Conservation (phyloP, 2,113 vertebrate species). For the Nettapus auritus region DNA sequence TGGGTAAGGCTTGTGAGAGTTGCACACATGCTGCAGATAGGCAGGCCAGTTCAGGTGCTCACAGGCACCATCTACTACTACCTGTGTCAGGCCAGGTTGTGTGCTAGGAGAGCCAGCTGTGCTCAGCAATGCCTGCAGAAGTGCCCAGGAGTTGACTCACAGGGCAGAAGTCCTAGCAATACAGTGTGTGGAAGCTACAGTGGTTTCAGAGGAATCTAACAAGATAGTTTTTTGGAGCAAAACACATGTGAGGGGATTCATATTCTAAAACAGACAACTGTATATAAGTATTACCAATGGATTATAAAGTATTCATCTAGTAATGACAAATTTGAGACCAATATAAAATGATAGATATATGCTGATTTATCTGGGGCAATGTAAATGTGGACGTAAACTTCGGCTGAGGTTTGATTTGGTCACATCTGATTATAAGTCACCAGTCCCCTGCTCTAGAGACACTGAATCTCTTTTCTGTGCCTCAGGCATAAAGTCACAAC, state of each 20-base stretch:
- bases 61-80: accelerated
- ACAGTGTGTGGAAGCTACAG: accelerated
- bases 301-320: background rate
- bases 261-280: background rate
- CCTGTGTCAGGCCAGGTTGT: accelerated
- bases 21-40: accelerated
- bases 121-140: accelerated
- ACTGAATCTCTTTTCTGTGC: background rate
- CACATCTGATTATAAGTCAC: background rate
- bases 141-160: accelerated
- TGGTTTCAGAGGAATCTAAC: background rate
- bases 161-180: background rate
- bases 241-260: accelerated
- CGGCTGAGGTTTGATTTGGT: constrained; percentile 9
- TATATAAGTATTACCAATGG: background rate
- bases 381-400: background rate
- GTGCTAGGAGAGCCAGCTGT: accelerated
- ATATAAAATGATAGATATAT: background rate
- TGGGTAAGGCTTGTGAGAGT: accelerated
- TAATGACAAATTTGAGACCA: background rate
- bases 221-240: background rate
- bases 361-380: background rate
- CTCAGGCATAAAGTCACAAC: background rate
- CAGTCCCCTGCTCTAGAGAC: background rate
- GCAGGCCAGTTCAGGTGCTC: accelerated